phyloP scores from a whole-genome alignment of 2,797 vertebrate species.

The Hypotaenidia philippensis region DNA sequence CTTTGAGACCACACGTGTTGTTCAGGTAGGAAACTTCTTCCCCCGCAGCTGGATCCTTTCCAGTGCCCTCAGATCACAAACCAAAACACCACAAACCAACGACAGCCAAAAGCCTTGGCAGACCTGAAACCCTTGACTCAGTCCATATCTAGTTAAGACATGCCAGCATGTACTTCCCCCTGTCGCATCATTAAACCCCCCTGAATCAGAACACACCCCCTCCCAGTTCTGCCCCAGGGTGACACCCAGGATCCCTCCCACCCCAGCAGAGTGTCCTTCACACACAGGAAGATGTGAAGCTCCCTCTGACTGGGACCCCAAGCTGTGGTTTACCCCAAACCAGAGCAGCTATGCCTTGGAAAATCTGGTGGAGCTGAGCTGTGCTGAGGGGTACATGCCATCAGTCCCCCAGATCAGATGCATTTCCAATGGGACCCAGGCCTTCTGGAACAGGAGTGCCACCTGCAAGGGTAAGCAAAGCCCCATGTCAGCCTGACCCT shows the following conservation, averaged over 20 bases:
- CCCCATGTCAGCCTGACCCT: no score
- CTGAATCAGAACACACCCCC: rapidly evolving
- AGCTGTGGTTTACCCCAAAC: background rate
- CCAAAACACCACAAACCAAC: no score
- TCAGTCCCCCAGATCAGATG: background rate
- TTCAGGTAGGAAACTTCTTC: background rate
- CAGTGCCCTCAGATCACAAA: background rate
- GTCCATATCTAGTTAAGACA: rapidly evolving
- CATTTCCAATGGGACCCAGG: background rate
- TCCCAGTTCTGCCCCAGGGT: background rate
- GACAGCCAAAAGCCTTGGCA: background rate
- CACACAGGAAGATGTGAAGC: background rate
- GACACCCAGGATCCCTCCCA: background rate
- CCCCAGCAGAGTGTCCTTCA: background rate
- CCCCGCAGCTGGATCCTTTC: background rate
- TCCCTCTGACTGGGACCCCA: background rate
- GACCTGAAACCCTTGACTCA: background rate
- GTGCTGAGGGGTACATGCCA: background rate
- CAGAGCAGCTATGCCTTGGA: background rate
- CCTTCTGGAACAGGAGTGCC: background rate
- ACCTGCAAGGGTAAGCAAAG: background rate
- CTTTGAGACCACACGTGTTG: rapidly evolving
- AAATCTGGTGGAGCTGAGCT: background rate
- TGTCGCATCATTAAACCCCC: rapidly evolving
- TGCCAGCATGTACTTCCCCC: rapidly evolving